Evolutionary conservation across 2,113 vertebrate species (phyloP), one percentile per base, ranked within the genome.

Genomic region (Felis chaus): DNA sequence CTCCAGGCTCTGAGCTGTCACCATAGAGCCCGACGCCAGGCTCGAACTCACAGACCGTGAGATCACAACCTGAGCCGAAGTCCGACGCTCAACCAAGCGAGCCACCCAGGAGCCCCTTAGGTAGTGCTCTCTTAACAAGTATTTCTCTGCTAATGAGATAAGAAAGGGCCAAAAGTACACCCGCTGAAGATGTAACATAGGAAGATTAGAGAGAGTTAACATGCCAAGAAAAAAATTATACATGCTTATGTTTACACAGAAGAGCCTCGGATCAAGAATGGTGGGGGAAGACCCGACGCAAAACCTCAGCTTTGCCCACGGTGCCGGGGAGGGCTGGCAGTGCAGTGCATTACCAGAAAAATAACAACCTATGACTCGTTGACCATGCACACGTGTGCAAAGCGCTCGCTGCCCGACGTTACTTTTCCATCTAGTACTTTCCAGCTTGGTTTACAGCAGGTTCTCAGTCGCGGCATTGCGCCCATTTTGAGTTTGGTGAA

Each of bases 11-110:
- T 45, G 45, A 45, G 45, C 45, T 45, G 45, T 45, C 45, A 45
- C 7, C 45, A 45, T 45, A 45, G 1, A 45, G 18, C n/a, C n/a
- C 2, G 68, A 36, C 11, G 18, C 3, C 0, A 9, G n/a, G 18
- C 68, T 36, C 9, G 4, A 71, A 8, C 68, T 9, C 19, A 36
- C 45, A 9, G n/a, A 71, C 68, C n/a, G 0, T 1, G 68, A 9
- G n/a, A 71, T 36, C 68, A 71, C 19, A n/a, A 21, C n/a, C n/a
- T 71, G 68, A 71, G 68, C 18, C n/a, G 4, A 36, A 71, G 68
- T 45, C n/a, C 10, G 4, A 71, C 1, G 16, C n/a, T 69, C 36
- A 71, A 71, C 68, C 68, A 36, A 21, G 33, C 2, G 18, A 71
- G 68, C n/a, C 68, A 36, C n/a, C 68, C 18, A 2, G 68, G 68